phyloP scores from a whole-genome alignment of 1,140 invertebrate species.

The Drosophila paulistorum region DNA sequence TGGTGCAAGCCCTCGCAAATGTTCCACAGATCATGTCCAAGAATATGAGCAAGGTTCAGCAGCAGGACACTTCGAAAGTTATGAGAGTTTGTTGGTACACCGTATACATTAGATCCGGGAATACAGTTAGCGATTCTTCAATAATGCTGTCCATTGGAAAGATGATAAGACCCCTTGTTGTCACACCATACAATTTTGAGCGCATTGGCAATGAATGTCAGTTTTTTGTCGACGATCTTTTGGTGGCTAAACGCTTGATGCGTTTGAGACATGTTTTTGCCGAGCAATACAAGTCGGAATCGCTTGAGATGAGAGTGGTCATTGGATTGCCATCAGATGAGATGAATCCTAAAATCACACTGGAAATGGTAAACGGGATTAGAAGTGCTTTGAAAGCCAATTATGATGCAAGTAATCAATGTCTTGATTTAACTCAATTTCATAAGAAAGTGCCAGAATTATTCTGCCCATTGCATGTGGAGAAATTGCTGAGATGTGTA shows the following conservation, averaged over 20 bases:
- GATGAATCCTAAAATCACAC: neutral
- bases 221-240: constrained; percentile 44
- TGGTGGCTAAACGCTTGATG: constrained; percentile 46
- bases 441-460: constrained; percentile 26
- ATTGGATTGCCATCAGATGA: constrained; percentile 15
- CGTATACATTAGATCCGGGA: constrained; percentile 36
- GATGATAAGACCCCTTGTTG: constrained; percentile 30
- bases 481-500: constrained; percentile 12
- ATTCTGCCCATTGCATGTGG: constrained; percentile 44
- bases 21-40: neutral
- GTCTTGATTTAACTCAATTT: constrained; percentile 39
- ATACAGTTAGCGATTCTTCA: constrained; percentile 7
- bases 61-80: neutral
- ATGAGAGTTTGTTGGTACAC: constrained; percentile 36
- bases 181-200: constrained; percentile 39
- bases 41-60: neutral
- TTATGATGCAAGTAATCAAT: constrained; percentile 16
- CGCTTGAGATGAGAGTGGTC: constrained; percentile 20
- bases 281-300: constrained; percentile 17
- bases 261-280: constrained; percentile 22
- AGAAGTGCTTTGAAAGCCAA: constrained; percentile 18
- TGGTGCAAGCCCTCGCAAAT: neutral
- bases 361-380: neutral
- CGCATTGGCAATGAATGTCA: constrained; percentile 12
- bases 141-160: constrained; percentile 45